Base-by-base conservation (phyloP, 2,797 vertebrate genomes). In the Falco columbarius region DNA sequence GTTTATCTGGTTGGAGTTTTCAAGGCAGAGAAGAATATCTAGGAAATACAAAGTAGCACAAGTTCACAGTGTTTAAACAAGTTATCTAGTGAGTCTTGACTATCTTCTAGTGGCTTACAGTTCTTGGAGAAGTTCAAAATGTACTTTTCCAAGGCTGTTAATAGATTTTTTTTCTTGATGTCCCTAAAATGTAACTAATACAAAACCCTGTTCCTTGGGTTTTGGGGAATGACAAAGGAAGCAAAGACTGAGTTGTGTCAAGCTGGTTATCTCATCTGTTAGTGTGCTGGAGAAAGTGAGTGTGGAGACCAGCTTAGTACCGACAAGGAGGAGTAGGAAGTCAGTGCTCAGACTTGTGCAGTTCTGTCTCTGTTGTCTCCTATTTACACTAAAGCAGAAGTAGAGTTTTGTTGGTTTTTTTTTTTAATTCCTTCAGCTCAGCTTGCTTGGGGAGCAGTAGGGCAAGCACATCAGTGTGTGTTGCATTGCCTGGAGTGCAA, bases 1-100 rank as follows among this genome's bases (percentile, higher is more conserved):
- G 56, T 74, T 90, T 93, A 81, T 92, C 56, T 94, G 68, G 23
- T 66, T 74, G 89, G 79, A 87, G 47, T 47, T 52, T n/a, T 94
- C 71, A 72, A 85, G 74, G 77, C 56, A 47, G 56, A 46, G 81
- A 29, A 73, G 71, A 82, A 21, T 76, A 94, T 89, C 76, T 87
- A 62, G 82, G 89, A 77, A 91, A 59, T 58, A 52, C 3, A 44
- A 54, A 93, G 36, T 8, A 27, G 15, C 12, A 1, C 70, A 80
- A 84, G 81, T 66, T 70, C 14, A 86, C 14, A 86, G 36, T 59
- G 84, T 65, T 76, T 85, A 66, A 63, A 40, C 30, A 42, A 52
- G 14, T 58, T 95, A 51, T 72, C 52, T n/a, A 4, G 54, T 58
- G 42, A 61, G 87, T 68, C 84, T 72, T 47, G 55, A 13, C 86